Evolutionary conservation across 2,888 invertebrate genomes (phyloP).

Genomic region (Hypolimnas misippus): DNA sequence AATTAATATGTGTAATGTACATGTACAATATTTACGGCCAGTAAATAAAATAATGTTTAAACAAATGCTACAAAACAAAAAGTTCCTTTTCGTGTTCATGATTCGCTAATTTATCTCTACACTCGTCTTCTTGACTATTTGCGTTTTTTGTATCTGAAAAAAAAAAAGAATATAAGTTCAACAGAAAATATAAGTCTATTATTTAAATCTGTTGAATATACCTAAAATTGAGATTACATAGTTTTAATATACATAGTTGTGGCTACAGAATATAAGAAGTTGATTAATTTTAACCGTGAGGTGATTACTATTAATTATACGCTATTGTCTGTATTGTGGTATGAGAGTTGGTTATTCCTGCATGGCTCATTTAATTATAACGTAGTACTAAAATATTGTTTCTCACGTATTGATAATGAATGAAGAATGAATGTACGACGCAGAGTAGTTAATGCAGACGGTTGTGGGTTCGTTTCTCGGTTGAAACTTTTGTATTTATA

Average conservation of each 20-base stretch:
- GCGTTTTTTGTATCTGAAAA: slow-evolving; percentile 43
- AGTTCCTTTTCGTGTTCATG: not conserved
- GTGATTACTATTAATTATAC: slow-evolving; percentile 1
- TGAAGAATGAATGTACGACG: too few relatives aligned
- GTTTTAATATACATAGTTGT: not conserved
- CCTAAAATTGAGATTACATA: not conserved
- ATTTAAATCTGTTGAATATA: too few relatives aligned
- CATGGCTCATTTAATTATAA: not conserved
- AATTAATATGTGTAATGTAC: too few relatives aligned
- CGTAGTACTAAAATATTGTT: not conserved
- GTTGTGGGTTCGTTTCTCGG: too few relatives aligned
- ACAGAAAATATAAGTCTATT: not conserved
- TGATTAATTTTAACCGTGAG: not conserved
- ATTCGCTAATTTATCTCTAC: not conserved
- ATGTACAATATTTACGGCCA: too few relatives aligned
- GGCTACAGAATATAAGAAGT: not conserved
- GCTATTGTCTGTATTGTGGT: not conserved
- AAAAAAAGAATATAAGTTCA: too few relatives aligned
- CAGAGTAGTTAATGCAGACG: too few relatives aligned
- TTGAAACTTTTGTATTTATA: slow-evolving; percentile 8
- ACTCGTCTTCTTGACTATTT: not conserved
- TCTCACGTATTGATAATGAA: not conserved
- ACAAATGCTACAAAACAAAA: not conserved
- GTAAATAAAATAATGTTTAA: not conserved
- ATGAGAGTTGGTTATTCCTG: not conserved